phyloP scores from a whole-genome alignment of 2,888 invertebrate genomes.

The Gastracanthus pulcherrimus region DNA sequence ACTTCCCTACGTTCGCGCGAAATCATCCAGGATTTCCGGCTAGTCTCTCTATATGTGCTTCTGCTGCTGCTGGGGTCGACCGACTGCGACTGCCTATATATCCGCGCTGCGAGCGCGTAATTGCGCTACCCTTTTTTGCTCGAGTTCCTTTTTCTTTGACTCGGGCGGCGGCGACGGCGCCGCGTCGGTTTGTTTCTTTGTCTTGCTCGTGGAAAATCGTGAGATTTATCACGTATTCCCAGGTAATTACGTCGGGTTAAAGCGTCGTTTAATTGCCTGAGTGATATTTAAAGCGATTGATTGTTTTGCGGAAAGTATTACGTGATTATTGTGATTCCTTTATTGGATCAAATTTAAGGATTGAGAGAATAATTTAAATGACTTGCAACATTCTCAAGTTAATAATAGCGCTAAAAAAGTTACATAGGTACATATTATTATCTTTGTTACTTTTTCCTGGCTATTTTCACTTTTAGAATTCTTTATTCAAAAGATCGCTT shows the following conservation, averaged over 20 bases:
- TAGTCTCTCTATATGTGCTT: too few relatives aligned
- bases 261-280: neutral
- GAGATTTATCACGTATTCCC: neutral
- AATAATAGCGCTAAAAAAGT: too few relatives aligned
- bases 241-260: neutral
- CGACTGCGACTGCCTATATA: conserved; percentile 3
- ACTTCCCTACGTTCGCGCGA: neutral
- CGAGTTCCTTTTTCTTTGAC: neutral
- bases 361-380: too few relatives aligned
- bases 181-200: neutral
- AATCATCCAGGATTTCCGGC: conserved; percentile 28
- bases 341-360: too few relatives aligned
- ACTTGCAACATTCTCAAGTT: too few relatives aligned
- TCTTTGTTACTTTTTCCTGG: too few relatives aligned
- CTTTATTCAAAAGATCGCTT: too few relatives aligned
- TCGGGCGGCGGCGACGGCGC: too few relatives aligned
- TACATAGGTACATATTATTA: too few relatives aligned
- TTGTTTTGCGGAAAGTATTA: neutral
- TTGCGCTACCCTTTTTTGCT: neutral
- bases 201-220: neutral
- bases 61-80: neutral
- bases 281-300: neutral
- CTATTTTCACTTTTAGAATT: too few relatives aligned
- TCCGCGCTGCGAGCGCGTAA: neutral
- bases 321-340: neutral